phyloP scores from a whole-genome alignment of 2,797 vertebrate genomes.

The Meriones psammophilus region DNA sequence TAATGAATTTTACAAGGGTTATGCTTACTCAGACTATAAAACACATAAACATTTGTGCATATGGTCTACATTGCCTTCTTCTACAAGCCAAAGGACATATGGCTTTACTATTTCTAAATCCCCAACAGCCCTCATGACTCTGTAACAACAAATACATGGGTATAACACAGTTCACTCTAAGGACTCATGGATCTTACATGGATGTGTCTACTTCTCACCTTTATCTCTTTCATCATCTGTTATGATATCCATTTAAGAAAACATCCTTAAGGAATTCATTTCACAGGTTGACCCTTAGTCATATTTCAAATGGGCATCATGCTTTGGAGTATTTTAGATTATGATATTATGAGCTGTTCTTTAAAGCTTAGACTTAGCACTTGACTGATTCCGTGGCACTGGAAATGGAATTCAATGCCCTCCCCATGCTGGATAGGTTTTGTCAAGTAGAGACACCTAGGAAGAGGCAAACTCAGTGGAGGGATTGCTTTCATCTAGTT shows the following conservation, averaged over 20 bases:
- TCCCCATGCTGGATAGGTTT: not conserved
- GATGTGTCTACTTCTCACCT: not conserved
- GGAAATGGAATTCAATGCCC: not conserved
- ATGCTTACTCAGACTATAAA: not conserved
- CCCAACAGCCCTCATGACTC: not conserved
- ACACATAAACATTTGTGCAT: not conserved
- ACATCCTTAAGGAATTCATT: not conserved
- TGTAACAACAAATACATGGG: not conserved
- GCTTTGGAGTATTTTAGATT: constrained; percentile 63
- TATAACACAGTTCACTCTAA: not conserved
- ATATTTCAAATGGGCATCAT: constrained; percentile 34
- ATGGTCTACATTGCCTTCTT: not conserved
- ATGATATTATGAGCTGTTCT: not conserved
- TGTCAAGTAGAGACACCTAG: not conserved
- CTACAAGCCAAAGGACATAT: not conserved
- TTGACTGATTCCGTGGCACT: not conserved
- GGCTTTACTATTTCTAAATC: not conserved
- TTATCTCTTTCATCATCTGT: not conserved
- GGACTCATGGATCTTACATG: not conserved
- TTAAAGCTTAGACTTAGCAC: not conserved
- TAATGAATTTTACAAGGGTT: not conserved
- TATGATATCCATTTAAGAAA: constrained; percentile 37
- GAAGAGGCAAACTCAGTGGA: not conserved
- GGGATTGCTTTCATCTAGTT: not conserved
- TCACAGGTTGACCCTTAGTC: constrained; percentile 42